phyloP scores from a whole-genome alignment of 2,113 vertebrate species.

The Bettongia penicillata region DNA sequence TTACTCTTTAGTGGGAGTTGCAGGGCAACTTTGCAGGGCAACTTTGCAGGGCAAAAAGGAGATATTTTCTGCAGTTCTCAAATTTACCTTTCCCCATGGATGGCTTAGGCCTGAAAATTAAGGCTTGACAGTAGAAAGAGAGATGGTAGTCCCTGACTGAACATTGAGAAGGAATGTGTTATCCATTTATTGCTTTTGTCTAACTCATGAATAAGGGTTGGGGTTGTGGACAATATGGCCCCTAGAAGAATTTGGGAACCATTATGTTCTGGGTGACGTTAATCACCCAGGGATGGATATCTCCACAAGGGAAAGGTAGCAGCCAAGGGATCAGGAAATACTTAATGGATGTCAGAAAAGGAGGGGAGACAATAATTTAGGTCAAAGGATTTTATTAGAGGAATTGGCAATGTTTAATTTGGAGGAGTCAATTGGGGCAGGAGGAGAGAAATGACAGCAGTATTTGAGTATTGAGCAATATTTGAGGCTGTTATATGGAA shows the following conservation, averaged over 20 bases:
- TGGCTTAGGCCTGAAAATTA: background rate
- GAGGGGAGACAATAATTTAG: no score
- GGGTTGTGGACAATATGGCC: background rate
- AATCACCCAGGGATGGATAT: no score
- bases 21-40: background rate
- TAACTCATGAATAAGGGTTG: background rate
- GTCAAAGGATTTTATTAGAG: no score
- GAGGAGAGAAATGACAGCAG: no score
- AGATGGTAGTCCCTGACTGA: background rate
- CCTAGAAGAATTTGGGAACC: background rate
- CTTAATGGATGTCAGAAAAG: no score
- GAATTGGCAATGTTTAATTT: no score
- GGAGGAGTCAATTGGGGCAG: no score
- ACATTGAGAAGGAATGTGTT: background rate
- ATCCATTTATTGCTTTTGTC: background rate
- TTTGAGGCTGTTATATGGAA: no score
- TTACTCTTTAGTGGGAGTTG: background rate
- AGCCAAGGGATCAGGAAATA: no score
- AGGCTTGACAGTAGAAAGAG: background rate
- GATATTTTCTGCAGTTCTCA: background rate
- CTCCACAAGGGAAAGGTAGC: no score
- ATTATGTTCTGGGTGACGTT: background rate
- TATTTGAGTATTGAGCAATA: no score
- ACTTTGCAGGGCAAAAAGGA: background rate
- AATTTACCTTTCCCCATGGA: background rate